phyloP scores from a whole-genome alignment of 1,140 invertebrate genomes.

The Tetraneura akinire region DNA sequence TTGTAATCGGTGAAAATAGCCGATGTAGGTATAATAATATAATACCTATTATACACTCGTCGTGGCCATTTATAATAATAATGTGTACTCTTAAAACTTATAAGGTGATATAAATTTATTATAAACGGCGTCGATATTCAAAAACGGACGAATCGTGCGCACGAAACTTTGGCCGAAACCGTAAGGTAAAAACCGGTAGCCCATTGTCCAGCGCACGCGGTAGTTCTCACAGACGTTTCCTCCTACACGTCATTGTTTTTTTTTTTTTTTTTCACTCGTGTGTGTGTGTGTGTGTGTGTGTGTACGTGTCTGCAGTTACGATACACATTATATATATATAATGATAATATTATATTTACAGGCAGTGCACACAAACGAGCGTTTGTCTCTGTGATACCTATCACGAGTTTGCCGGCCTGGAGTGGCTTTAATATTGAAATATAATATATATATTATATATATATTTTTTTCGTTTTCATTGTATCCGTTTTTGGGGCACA shows the following conservation, averaged over 20 bases:
- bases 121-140: constrained; percentile 16
- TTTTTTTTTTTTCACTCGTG: not conserved
- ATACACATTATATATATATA: too few relatives aligned
- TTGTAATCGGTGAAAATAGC: too few relatives aligned
- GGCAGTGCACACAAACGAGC: too few relatives aligned
- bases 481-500: constrained; percentile 47
- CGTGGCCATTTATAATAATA: too few relatives aligned
- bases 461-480: constrained; percentile 11
- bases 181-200: not conserved
- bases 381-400: too few relatives aligned
- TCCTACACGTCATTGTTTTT: not conserved
- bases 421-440: constrained; percentile 1
- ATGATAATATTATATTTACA: too few relatives aligned
- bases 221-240: constrained; percentile 19
- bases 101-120: too few relatives aligned
- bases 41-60: too few relatives aligned
- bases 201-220: not conserved
- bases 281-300: not conserved
- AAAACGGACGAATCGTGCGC: not conserved
- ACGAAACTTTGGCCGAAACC: not conserved
- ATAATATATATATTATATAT: not conserved
- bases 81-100: too few relatives aligned
- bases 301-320: not conserved
- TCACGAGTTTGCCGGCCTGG: constrained; percentile 8
- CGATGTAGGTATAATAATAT: too few relatives aligned